Conservation (phyloP, 2,797 vertebrate species). For the Pelochelys cantorii region DNA sequence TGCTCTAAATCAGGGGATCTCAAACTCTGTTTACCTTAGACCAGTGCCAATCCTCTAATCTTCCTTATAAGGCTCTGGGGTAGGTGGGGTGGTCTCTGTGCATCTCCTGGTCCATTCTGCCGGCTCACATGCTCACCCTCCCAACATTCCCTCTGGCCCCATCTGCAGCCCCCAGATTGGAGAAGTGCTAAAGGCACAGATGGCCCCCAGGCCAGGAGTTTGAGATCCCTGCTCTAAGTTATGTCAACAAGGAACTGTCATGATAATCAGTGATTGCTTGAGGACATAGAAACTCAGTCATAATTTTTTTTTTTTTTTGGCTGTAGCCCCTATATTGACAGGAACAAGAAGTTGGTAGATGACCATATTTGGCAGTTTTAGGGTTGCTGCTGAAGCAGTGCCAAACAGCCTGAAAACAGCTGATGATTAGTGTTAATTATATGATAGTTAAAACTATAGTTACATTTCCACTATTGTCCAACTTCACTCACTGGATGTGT, state of each 20-base stretch:
- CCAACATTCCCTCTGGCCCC: too few species aligned
- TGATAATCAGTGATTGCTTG: not conserved
- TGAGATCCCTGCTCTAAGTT: not conserved
- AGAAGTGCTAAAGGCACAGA: too few species aligned
- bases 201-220: too few species aligned
- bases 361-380: not conserved
- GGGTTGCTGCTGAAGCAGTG: not conserved
- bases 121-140: too few species aligned
- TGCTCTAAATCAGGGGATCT: not conserved
- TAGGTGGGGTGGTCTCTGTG: too few species aligned
- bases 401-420: not conserved
- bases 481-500: not conserved
- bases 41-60: too few species aligned
- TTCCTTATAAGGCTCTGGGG: too few species aligned
- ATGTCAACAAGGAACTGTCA: not conserved
- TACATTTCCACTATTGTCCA: not conserved
- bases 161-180: too few species aligned
- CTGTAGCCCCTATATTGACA: not conserved
- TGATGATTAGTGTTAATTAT: not conserved
- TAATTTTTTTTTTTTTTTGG: not conserved
- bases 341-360: not conserved
- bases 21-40: too few species aligned
- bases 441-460: not conserved
- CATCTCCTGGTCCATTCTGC: too few species aligned
- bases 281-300: not conserved